phyloP scores from a whole-genome alignment of 1,140 invertebrate species.

The Sycophila sp. region DNA sequence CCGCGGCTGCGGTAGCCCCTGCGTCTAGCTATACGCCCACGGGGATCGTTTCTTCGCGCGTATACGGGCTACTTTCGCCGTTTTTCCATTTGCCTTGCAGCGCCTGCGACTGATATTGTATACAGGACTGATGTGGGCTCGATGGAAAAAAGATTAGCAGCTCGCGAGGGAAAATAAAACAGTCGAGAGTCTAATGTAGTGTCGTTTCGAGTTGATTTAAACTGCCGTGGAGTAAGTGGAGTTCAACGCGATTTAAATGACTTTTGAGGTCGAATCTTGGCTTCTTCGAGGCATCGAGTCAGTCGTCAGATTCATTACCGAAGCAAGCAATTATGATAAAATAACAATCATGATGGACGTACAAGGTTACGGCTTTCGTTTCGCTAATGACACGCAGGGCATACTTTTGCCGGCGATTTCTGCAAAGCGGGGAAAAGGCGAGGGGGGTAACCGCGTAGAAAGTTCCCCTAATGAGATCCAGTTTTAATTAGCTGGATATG shows the following conservation, averaged over 20 bases:
- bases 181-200: background rate
- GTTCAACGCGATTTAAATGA: no score
- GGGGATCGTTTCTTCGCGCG: background rate
- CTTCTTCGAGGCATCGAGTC: no score
- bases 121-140: no score
- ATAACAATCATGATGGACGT: slow-evolving; percentile 26
- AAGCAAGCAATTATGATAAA: slow-evolving; percentile 29
- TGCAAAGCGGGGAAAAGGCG: slow-evolving; percentile 24
- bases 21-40: no score
- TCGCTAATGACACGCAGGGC: slow-evolving; percentile 21
- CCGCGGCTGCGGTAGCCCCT: background rate
- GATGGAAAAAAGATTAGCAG: no score
- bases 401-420: slow-evolving; percentile 22
- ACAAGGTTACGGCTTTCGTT: slow-evolving; percentile 31
- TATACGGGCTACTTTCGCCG: no score
- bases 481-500: slow-evolving; percentile 37
- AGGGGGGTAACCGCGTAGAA: slow-evolving; percentile 16
- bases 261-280: no score
- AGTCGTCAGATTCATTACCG: slow-evolving; percentile 13
- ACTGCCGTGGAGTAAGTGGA: background rate
- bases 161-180: background rate
- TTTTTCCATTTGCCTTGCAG: background rate
- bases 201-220: background rate
- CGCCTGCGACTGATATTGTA: background rate
- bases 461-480: slow-evolving; percentile 36